These are phyloP conservation scores for Chelidonichthys spinosus DNA, from an alignment of 2,797 vertebrate genomes.

Conservation along the genomic window DNA sequence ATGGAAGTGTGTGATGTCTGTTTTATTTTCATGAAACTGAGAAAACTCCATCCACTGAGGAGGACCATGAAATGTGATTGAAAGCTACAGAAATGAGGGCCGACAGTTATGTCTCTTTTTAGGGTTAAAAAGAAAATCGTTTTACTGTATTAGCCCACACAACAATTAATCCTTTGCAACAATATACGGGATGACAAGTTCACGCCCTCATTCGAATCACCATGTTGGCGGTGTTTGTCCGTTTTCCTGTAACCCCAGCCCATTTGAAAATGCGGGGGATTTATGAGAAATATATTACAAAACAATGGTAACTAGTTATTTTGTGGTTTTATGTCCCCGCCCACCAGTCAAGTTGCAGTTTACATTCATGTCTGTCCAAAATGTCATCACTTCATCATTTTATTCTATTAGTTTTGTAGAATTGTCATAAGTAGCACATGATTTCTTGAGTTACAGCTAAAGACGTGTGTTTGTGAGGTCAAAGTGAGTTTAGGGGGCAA, in stretches of 20 bases:
- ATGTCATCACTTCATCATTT: too few relatives aligned
- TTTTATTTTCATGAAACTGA: not conserved
- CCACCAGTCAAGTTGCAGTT: too few relatives aligned
- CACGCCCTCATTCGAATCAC: not conserved
- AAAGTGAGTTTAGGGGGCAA: too few relatives aligned
- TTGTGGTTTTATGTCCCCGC: too few relatives aligned
- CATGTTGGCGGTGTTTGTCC: not conserved
- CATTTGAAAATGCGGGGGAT: not conserved
- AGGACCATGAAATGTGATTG: not conserved
- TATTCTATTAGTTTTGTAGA: too few relatives aligned
- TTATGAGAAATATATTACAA: slow-evolving; percentile 1
- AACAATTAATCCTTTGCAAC: not conserved
- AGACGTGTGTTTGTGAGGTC: too few relatives aligned
- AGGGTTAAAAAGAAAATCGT: not conserved
- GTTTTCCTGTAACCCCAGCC: too few relatives aligned
- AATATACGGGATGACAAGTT: not conserved
- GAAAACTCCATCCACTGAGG: not conserved
- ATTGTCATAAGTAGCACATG: too few relatives aligned
- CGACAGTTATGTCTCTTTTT: not conserved
- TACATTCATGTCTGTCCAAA: too few relatives aligned
- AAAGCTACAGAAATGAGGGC: not conserved
- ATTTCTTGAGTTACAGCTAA: too few relatives aligned
- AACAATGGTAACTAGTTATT: not conserved
- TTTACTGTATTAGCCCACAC: slow-evolving; percentile 3
- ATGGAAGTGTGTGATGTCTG: not conserved